Percentiles rank a stretch among this genome's conserved stretches.
Conservation (phyloP, 2,797 vertebrate genomes). For the Rallus crepitans region DNA sequence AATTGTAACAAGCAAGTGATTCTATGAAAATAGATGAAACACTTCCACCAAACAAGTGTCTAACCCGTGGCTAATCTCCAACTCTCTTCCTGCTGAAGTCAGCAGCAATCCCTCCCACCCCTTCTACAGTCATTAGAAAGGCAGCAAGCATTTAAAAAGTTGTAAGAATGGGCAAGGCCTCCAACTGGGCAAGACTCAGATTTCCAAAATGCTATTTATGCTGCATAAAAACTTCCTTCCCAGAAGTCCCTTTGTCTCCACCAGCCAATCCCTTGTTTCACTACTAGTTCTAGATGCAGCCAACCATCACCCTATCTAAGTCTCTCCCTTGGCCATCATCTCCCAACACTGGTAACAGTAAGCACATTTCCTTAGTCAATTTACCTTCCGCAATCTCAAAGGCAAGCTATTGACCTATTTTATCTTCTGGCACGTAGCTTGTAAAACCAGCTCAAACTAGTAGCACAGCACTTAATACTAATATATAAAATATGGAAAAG, state of each 20-base stretch:
- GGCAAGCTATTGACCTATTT: not conserved
- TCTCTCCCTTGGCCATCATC: not conserved
- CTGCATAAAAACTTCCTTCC: not conserved
- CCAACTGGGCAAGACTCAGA: not conserved
- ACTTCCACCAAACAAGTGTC: not conserved
- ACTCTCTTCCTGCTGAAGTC: not conserved
- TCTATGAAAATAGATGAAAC: not conserved
- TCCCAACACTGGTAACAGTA: not conserved
- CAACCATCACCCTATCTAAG: not conserved
- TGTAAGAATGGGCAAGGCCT: not conserved
- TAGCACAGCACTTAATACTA: conserved; percentile 10
- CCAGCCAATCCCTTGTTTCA: not conserved
- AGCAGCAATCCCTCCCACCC: not conserved
- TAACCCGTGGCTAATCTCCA: not conserved
- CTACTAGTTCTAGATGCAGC: not conserved
- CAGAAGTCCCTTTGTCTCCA: not conserved
- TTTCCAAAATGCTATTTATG: not conserved
- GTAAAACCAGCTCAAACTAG: conserved; percentile 9
- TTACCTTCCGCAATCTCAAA: not conserved
- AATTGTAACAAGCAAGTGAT: not conserved
- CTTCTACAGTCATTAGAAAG: not conserved
- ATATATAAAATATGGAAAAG: not conserved
- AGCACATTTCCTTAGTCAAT: not conserved
- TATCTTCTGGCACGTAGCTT: not conserved
- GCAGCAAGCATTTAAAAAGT: not conserved